Evolutionary conservation across 2,113 vertebrate species (phyloP).

Genomic region (Cyanoderma ruficeps): DNA sequence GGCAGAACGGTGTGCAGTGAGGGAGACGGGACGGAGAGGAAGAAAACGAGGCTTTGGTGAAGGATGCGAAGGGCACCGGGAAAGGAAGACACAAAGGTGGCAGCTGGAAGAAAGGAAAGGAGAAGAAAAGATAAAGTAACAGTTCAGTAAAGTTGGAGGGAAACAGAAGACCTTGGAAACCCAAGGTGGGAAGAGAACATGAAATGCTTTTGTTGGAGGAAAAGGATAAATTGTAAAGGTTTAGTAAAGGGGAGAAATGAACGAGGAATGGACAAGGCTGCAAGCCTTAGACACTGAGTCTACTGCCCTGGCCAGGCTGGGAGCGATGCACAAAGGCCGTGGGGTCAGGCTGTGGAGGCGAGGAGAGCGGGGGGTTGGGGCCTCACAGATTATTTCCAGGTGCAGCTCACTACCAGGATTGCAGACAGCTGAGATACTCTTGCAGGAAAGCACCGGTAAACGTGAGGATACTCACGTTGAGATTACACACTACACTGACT

Average conservation of each 20-base stretch:
- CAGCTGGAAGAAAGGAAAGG: too few relatives aligned
- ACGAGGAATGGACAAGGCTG: fast-evolving
- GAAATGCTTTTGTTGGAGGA: neutral
- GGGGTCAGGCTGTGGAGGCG: fast-evolving
- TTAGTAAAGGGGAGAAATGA: neutral
- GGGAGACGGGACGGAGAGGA: neutral
- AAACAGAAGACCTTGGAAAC: neutral
- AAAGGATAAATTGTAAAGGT: neutral
- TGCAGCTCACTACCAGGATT: fast-evolving
- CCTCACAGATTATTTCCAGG: fast-evolving
- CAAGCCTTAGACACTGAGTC: fast-evolving
- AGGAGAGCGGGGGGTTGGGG: fast-evolving
- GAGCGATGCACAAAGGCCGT: fast-evolving
- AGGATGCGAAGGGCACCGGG: neutral
- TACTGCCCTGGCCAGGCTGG: fast-evolving
- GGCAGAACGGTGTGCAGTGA: fast-evolving
- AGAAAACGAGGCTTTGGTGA: neutral
- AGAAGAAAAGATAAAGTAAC: neutral
- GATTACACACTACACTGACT: fast-evolving
- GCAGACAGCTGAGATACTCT: too few relatives aligned
- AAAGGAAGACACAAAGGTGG: fast-evolving
- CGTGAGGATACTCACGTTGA: fast-evolving
- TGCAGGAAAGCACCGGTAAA: neutral
- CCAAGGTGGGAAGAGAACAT: fast-evolving
- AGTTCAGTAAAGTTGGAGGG: neutral